Evolutionary conservation across 1,140 invertebrate species (phyloP).

Genomic region (Globodera ellingtonae): DNA sequence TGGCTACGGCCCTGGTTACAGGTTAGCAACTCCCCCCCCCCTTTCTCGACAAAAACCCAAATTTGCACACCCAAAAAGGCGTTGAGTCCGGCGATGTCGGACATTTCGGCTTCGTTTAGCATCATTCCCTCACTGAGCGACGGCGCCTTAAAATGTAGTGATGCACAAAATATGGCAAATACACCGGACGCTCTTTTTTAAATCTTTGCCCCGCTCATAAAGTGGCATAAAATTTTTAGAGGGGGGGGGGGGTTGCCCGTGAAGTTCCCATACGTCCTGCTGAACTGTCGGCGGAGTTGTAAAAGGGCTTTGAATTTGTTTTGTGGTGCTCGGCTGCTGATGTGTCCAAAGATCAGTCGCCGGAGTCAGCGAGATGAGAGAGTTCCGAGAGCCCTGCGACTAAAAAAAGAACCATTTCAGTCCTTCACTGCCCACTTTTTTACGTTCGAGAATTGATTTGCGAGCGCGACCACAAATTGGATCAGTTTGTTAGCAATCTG

Average conservation of each 20-base stretch:
- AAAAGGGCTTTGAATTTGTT: neutral
- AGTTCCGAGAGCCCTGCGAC: too few species aligned
- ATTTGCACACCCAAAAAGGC: too few species aligned
- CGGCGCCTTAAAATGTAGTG: neutral
- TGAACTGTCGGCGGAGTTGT: neutral
- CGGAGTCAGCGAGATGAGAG: too few species aligned
- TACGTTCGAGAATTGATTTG: too few species aligned
- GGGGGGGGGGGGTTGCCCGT: too few species aligned
- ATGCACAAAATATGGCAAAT: neutral
- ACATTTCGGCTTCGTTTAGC: conserved; percentile 7
- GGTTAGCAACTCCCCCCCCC: too few species aligned
- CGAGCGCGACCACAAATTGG: conserved; percentile 86
- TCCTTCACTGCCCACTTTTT: too few species aligned
- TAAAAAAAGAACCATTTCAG: too few species aligned
- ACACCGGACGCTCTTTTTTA: neutral
- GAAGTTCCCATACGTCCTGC: too few species aligned
- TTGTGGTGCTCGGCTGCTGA: neutral
- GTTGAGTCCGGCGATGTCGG: conserved; percentile 17
- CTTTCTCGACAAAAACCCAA: too few species aligned
- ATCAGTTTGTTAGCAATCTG: conserved; percentile 96
- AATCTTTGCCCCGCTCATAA: neutral
- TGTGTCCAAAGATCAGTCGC: neutral
- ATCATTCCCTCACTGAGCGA: conserved; percentile 16
- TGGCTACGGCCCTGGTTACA: too few species aligned
- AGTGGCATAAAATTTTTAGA: too few species aligned